Base-by-base conservation (phyloP, 2,888 invertebrate species). In the Lutraria lutraria region DNA sequence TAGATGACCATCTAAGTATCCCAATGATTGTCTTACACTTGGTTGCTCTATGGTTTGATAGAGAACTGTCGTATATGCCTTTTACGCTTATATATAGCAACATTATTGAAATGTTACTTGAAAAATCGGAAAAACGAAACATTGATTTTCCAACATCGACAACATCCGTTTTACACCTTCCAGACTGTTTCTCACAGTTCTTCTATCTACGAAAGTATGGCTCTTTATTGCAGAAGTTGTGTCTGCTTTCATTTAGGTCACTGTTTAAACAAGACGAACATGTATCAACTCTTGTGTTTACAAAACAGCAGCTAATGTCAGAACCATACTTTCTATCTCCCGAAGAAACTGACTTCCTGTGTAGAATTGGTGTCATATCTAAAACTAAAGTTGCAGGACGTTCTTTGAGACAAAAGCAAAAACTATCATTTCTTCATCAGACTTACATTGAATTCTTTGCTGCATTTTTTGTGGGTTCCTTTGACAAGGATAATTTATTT, bases 271-370 rank as follows among this genome's bases (percentile, higher is more conserved):
- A 56, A 56, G 56, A 56, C 15, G 56, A 56, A 4, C 3, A 56
- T 13, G 56, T 56, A 2, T 63, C 25, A n/a, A 63, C n/a, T 63
- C 63, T 63, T 10, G 63, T 63, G 21, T 63, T 63, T 63, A 63
- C 63, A 21, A 63, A 25, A n/a, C 63, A 63, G 0, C 63, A 63
- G 63, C 25, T 63, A 63, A 63, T 15, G 63, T 63, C 63, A 25
- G 63, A 63, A 63, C 63, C 63, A 63, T 63, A 63, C 25, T 63
- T 63, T 6, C 25, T 63, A 10, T 63, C 8, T 63, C n/a, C 21
- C 25, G 63, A 63, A 63, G 63, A 63, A 63, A 63, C 25, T 21
- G n/a, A 63, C 63, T 63, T 63, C 63, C 25, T 63, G 63, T 63
- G 63, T 25, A 63, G 25, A 25, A 63, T 63, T 63, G 63, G 63